A percentile compares a stretch with the other conserved stretches of the same genome.
Conservation (phyloP, 2,888 invertebrate species). For the Hipparchia semele region DNA sequence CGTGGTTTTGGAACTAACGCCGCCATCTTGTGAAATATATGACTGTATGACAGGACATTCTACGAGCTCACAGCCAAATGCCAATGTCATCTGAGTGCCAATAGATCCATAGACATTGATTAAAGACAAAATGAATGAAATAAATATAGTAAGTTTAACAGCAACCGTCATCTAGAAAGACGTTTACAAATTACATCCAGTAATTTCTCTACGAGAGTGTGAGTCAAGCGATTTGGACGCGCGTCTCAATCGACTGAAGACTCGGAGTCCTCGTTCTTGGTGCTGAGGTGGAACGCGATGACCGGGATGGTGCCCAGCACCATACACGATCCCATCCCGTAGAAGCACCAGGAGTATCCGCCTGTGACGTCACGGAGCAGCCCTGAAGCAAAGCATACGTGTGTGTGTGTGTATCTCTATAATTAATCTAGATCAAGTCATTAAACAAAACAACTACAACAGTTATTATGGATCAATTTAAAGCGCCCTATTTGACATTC, state of each 20-base stretch:
- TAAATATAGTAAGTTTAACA: neutral
- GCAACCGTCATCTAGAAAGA: neutral
- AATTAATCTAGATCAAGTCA: too few relatives aligned
- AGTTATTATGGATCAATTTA: too few relatives aligned
- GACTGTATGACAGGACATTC: too few relatives aligned
- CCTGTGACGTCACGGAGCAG: constrained; percentile 87
- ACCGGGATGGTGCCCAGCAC: constrained; percentile 87
- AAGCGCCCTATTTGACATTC: too few relatives aligned
- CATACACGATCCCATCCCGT: constrained; percentile 91
- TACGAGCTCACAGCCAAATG: too few relatives aligned
- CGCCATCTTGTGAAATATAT: too few relatives aligned
- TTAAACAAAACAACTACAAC: too few relatives aligned
- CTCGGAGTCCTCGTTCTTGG: constrained; percentile 70
- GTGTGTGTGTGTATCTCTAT: too few relatives aligned
- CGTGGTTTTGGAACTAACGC: too few relatives aligned
- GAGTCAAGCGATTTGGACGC: neutral
- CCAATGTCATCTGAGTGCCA: too few relatives aligned
- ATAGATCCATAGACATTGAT: too few relatives aligned
- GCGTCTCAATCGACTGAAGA: constrained; percentile 64
- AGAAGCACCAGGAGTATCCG: constrained; percentile 88
- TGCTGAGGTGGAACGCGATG: constrained; percentile 73
- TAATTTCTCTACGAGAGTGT: neutral
- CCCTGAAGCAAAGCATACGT: constrained; percentile 61
- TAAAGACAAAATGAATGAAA: too few relatives aligned
- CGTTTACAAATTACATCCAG: neutral